Conservation (phyloP, 2,888 invertebrate species). For the Rhabditoides inermis region DNA sequence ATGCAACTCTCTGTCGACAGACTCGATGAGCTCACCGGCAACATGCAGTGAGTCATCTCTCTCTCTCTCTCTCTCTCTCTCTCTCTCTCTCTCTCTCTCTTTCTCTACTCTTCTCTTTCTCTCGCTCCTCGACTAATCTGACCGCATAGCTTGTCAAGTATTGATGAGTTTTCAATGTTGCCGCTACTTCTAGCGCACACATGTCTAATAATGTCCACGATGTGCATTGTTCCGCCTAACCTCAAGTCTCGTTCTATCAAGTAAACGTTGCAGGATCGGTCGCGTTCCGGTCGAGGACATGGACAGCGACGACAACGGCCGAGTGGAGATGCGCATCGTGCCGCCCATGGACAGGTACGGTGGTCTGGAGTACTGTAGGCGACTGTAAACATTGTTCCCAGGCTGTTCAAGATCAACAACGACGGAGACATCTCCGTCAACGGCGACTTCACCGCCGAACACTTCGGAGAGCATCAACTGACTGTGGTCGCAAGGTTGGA, state of each 20-base stretch:
- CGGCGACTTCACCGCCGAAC: conserved; percentile 43
- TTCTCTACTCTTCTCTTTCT: no score
- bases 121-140: no score
- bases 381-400: conserved; percentile 8
- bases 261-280: neutral
- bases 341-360: conserved; percentile 39
- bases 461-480: conserved; percentile 45
- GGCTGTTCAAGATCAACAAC: conserved; percentile 39
- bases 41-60: no score
- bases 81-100: no score
- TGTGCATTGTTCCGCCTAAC: neutral
- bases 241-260: no score
- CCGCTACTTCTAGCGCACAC: no score
- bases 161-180: no score
- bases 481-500: conserved; percentile 21
- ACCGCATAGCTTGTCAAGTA: no score
- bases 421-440: conserved; percentile 42
- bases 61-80: no score
- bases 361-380: neutral
- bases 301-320: conserved; percentile 82
- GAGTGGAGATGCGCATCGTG: conserved; percentile 69
- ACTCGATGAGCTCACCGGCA: conserved; percentile 28
- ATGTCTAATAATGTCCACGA: no score
- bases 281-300: conserved; percentile 62
- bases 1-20: conserved; percentile 38